Conservation (phyloP, 2,888 invertebrate species). For the Melanostoma mellinum region DNA sequence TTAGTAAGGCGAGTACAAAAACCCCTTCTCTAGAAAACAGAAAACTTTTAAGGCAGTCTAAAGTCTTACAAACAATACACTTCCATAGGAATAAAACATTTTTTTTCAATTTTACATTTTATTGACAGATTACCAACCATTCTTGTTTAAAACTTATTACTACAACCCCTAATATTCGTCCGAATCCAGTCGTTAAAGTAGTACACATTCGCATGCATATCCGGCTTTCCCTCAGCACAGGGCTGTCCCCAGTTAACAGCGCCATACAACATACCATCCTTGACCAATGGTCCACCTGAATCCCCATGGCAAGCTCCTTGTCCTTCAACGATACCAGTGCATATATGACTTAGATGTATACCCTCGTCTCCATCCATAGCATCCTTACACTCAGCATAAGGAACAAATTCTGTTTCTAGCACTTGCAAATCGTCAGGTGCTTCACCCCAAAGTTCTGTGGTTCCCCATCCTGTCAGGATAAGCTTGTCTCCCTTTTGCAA, state of each 20-base stretch:
- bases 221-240: slow-evolving; percentile 79
- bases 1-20: too few relatives aligned
- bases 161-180: slow-evolving; percentile 74
- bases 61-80: too few relatives aligned
- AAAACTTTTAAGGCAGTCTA: too few relatives aligned
- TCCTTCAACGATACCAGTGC: slow-evolving; percentile 84
- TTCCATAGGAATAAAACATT: too few relatives aligned
- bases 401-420: slow-evolving; percentile 84
- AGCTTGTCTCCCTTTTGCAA: slow-evolving; percentile 82
- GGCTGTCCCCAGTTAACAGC: slow-evolving; percentile 81
- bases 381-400: slow-evolving; percentile 83
- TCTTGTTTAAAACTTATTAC: not conserved
- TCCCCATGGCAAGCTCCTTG: slow-evolving; percentile 83
- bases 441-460: slow-evolving; percentile 82
- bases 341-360: slow-evolving; percentile 84
- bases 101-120: too few relatives aligned
- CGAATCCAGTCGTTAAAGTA: slow-evolving; percentile 81
- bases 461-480: slow-evolving; percentile 86
- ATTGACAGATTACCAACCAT: not conserved
- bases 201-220: slow-evolving; percentile 79
- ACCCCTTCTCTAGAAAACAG: too few relatives aligned
- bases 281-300: slow-evolving; percentile 79
- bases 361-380: slow-evolving; percentile 82
- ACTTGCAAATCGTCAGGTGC: slow-evolving; percentile 84
- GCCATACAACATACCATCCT: slow-evolving; percentile 78